phyloP scores from a whole-genome alignment of 1,140 invertebrate genomes.

The Papilio polytes region DNA sequence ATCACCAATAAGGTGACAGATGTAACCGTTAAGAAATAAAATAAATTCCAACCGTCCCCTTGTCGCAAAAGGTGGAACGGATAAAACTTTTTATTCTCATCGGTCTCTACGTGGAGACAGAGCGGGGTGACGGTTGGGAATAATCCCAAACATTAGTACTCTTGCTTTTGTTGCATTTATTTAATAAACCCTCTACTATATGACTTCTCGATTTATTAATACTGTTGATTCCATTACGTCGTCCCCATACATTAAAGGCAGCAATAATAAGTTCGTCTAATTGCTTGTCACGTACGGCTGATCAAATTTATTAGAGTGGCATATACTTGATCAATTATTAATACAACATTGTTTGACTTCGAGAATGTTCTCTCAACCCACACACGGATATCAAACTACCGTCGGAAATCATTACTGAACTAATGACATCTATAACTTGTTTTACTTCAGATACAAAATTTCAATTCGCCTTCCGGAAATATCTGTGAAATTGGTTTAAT shows the following conservation, averaged over 20 bases:
- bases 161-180: neutral
- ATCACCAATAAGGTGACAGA: too few relatives aligned
- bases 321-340: slow-evolving; percentile 24
- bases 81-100: too few relatives aligned
- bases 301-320: slow-evolving; percentile 33
- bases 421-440: slow-evolving; percentile 14
- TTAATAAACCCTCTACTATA: neutral
- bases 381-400: slow-evolving; percentile 13
- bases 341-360: slow-evolving; percentile 27
- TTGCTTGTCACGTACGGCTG: slow-evolving; percentile 28
- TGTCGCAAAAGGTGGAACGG: too few relatives aligned
- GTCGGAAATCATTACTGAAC: neutral
- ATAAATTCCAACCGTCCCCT: too few relatives aligned
- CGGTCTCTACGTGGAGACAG: too few relatives aligned
- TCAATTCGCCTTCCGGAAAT: slow-evolving; percentile 12
- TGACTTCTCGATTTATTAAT: neutral
- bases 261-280: slow-evolving; percentile 12
- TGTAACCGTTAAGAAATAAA: too few relatives aligned
- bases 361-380: slow-evolving; percentile 34
- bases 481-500: neutral
- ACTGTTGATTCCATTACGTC: neutral
- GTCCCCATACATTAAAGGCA: slow-evolving; percentile 10
- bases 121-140: too few relatives aligned
- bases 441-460: neutral
- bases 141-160: too few relatives aligned